Evolutionary conservation across 2,113 vertebrate species (phyloP).

Genomic region (Acrocephalus arundinaceus): DNA sequence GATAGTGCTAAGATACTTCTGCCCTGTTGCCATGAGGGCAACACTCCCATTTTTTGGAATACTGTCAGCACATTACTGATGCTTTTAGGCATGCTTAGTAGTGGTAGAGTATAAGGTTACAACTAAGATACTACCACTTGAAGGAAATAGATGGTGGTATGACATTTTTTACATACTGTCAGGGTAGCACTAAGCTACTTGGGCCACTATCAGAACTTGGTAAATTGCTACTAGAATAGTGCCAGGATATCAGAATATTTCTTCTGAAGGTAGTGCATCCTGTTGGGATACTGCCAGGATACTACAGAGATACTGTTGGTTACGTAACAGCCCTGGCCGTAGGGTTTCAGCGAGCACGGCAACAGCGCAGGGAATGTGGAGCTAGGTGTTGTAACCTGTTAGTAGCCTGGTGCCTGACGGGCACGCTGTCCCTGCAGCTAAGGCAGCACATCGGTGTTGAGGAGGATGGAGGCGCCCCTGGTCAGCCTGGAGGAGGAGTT

Average conservation of each 20-base stretch:
- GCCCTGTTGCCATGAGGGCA: not conserved
- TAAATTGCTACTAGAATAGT: not conserved
- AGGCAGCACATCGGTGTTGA: fast-evolving
- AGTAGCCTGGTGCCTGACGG: not conserved
- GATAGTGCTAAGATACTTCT: not conserved
- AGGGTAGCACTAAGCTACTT: not conserved
- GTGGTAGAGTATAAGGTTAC: not conserved
- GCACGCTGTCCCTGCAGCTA: not conserved
- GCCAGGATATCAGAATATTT: not conserved
- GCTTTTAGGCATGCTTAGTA: not conserved
- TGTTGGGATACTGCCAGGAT: not conserved
- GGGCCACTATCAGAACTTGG: fast-evolving
- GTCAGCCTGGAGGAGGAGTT: conserved; percentile 67
- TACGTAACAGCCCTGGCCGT: not conserved
- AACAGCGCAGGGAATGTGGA: fast-evolving
- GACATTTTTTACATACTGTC: fast-evolving
- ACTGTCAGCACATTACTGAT: not conserved
- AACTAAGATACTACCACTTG: not conserved
- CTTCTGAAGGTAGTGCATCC: not conserved
- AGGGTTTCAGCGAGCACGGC: fast-evolving
- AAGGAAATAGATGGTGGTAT: not conserved
- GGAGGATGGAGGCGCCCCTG: conserved; percentile 58
- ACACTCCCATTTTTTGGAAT: not conserved
- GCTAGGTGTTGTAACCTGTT: not conserved
- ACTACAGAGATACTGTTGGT: not conserved